Conservation (phyloP, 2,797 vertebrate genomes). For the Pelobates cultripes region DNA sequence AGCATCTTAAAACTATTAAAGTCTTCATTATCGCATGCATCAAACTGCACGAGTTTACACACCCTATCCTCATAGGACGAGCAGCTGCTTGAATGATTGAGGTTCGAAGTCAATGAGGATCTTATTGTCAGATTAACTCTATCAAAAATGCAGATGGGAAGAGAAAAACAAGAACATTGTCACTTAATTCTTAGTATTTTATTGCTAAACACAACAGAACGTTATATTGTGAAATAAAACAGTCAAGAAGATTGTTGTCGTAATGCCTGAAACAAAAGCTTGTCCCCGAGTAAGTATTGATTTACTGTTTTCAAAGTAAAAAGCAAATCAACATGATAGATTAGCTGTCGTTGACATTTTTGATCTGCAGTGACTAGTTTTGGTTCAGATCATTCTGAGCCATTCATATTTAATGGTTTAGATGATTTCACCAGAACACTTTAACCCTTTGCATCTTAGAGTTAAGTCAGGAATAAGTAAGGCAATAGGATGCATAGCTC, state of each 20-base stretch:
- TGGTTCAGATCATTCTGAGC: slow-evolving; percentile 35
- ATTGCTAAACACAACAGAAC: slow-evolving; percentile 14
- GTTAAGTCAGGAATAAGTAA: neutral
- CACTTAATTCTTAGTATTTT: slow-evolving; percentile 14
- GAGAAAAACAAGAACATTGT: neutral
- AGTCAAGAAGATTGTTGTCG: slow-evolving; percentile 40
- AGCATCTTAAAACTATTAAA: too few relatives aligned
- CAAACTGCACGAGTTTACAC: too few relatives aligned
- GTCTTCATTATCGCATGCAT: too few relatives aligned
- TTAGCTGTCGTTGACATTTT: slow-evolving; percentile 23
- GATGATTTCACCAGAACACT: neutral
- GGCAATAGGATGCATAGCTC: too few relatives aligned
- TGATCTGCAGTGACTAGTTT: slow-evolving; percentile 28
- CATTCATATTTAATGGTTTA: slow-evolving; percentile 28
- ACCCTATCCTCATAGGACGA: too few relatives aligned
- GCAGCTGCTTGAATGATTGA: neutral
- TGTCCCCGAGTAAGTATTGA: slow-evolving; percentile 51
- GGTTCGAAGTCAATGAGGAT: slow-evolving; percentile 27
- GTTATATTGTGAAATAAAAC: slow-evolving; percentile 48
- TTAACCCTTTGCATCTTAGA: neutral
- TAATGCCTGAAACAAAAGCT: slow-evolving; percentile 46
- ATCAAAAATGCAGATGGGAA: neutral
- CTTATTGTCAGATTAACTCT: slow-evolving; percentile 23
- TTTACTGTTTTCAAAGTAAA: slow-evolving; percentile 44
- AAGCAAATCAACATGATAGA: slow-evolving; percentile 52